Evolutionary conservation across 2,888 invertebrate species (phyloP), one percentile per base, ranked within the genome.

Genomic region (Petrolisthes manimaculis): DNA sequence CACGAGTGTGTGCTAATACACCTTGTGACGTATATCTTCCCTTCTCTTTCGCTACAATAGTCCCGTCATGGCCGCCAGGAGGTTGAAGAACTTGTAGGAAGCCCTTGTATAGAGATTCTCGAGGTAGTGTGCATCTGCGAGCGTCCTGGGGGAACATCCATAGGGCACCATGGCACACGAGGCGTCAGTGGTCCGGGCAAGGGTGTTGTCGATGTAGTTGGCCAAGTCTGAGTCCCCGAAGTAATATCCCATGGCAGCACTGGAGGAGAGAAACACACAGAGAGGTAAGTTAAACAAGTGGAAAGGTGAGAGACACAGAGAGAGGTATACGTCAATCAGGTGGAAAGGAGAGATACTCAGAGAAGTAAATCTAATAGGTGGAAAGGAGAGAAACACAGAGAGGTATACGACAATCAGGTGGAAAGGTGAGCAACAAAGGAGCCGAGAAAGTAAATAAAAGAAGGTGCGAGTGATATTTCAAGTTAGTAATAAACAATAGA

Each of bases 51-150:
- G 24, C 24, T 37, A 71, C 71, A 71, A 71, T 6, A 77, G 77
- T 8, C 53, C 53, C 5, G 82, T 82, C 18, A 83, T 14, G 5
- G n/a, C 14, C 14, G 69, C 83, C 37, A 78, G 69, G 24, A 87
- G 71, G 55, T 87, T 54, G 77, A 87, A 83, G 87, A 87, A 87
- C 79, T 83, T 83, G 54, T 82, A 78, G 37, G 78, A 79, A 14
- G 87, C 87, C 8, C 79, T 56, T 54, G 83, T 82, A 77, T 80
- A 87, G 79, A 87, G 77, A n/a, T 56, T 21, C 21, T 83, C 79
- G 3, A 87, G 78, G 56, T 78, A 79, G 71, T 83, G 83, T 5
- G 83, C 87, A 6, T 87, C 87, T 1, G 67, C n/a, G 12, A 87
- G 71, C n/a, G 87, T 87, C 12, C 56, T 18, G 5, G 78, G 55